Evolutionary conservation across 2,888 invertebrate species (phyloP), one percentile per base, ranked within the genome.

Genomic region (Drosophila neonasuta): DNA sequence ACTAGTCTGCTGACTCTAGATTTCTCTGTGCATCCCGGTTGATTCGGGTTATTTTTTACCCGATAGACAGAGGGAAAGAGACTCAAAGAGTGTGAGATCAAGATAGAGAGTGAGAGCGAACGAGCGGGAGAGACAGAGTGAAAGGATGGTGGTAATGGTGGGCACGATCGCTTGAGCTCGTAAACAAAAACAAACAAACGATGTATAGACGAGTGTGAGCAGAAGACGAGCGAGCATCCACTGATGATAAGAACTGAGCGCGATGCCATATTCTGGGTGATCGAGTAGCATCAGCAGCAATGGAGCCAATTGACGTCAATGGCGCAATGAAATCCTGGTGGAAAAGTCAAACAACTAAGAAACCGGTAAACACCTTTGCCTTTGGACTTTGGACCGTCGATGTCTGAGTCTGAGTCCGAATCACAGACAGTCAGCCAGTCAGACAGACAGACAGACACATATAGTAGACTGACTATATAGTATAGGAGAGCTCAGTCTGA

Each of bases 321-420:
- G 64, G 74, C 58, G 59, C 55, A 48, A 44, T 56, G 56, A 83
- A 68, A 81, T 81, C 81, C 81, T 81, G 81, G 56, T 64, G 80
- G 82, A 79, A 79, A 81, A 79, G 74, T 76, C 77, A 77, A 79
- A 49, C 71, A 66, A 69, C 71, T 63, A 49, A 63, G 52, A 50
- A 54, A 58, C 66, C 80, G 77, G 86, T 80, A 86, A 80, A 83
- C 80, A 86, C 80, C 86, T 80, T 74, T 77, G 59, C 57, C 64
- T 52, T 39, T 57, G 75, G 86, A 80, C 80, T 80, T 83, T 72
- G 80, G 24, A 68, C 80, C 6, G 24, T 10, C 49, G 20, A 34
- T 24, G 32, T 32, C 32, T 36, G 36, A 13, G 34, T 54, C 48
- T 55, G 48, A 48, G 8, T 41, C 52, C 42, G 36, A 51, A 61